Percentiles rank a stretch among this genome's conserved stretches.
phyloP scores from a whole-genome alignment of 2,797 vertebrate genomes.

The Peromyscus attwateri region DNA sequence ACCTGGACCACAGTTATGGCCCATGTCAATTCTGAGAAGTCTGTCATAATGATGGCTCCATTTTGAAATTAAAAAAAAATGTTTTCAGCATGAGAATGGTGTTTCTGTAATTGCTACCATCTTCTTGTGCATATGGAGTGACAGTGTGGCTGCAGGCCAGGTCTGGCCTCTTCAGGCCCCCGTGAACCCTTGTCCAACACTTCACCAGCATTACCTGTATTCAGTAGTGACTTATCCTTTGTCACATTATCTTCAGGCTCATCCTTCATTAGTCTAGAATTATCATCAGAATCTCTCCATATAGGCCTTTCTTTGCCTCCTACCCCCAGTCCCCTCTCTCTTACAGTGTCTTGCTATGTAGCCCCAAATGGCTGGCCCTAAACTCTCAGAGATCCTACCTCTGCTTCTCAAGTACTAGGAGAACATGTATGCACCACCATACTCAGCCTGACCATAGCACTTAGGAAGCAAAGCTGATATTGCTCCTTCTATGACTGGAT shows the following conservation, averaged over 20 bases:
- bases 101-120: background rate
- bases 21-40: background rate
- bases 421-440: background rate
- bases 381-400: background rate
- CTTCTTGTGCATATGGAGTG: background rate
- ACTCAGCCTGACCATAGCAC: no score
- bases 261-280: background rate
- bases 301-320: background rate
- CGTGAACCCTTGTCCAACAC: background rate
- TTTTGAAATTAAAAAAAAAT: background rate
- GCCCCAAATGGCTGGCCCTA: background rate
- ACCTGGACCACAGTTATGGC: accelerated
- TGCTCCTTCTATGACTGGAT: background rate
- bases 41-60: background rate
- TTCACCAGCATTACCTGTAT: background rate
- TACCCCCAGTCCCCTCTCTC: no score
- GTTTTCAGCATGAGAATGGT: background rate
- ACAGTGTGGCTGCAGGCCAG: background rate
- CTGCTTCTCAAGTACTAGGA: background rate
- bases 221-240: background rate
- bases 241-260: background rate
- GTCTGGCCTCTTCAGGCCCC: background rate
- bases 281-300: background rate
- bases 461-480: background rate
- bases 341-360: background rate